phyloP scores from a whole-genome alignment of 2,888 invertebrate species.

The Eurois occulta region DNA sequence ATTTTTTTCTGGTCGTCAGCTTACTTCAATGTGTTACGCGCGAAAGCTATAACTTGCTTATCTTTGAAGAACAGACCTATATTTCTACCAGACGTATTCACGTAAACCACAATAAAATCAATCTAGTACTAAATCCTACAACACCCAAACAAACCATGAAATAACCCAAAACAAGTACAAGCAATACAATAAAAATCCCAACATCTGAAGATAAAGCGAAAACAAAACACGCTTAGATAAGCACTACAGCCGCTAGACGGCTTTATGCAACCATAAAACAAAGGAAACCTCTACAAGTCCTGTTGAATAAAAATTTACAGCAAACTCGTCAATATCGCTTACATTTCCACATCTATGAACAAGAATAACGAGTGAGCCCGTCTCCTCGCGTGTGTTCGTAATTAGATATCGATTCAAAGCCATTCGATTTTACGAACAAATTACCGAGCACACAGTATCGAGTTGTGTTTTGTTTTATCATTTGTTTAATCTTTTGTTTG shows the following conservation, averaged over 20 bases:
- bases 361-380: conserved; percentile 76
- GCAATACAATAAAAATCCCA: conserved; percentile 5
- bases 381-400: conserved; percentile 61
- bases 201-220: conserved; percentile 27
- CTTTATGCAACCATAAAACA: conserved; percentile 45
- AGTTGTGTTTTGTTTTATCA: conserved; percentile 55
- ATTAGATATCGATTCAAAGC: conserved; percentile 68
- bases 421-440: conserved; percentile 64
- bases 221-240: conserved; percentile 34
- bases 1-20: neutral
- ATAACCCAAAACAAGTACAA: conserved; percentile 12
- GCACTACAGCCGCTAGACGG: conserved; percentile 21
- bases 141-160: conserved; percentile 5
- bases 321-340: conserved; percentile 66
- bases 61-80: neutral
- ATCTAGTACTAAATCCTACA: conserved; percentile 5
- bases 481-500: conserved; percentile 53
- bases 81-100: neutral
- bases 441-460: conserved; percentile 47
- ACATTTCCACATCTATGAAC: conserved; percentile 72
- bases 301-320: conserved; percentile 54
- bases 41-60: neutral
- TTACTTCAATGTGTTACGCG: neutral
- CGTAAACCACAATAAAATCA: neutral
- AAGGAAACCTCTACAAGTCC: conserved; percentile 34